A percentile compares a stretch with the other conserved stretches of the same genome.
Conservation (phyloP, 1,140 invertebrate genomes). For the Hylyphantes graminicola region DNA sequence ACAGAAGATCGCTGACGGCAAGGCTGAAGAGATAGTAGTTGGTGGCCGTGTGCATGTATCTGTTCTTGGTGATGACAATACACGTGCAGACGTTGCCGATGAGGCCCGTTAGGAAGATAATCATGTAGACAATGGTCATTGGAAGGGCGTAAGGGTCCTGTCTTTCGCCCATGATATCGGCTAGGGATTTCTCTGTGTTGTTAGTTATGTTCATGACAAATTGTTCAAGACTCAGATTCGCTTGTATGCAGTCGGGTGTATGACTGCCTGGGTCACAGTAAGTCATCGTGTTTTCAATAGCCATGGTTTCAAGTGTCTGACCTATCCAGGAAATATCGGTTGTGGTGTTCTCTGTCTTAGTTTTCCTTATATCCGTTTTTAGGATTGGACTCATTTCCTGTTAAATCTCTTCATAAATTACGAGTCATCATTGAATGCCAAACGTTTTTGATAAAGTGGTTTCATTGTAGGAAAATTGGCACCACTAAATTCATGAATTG, state of each 20-base stretch:
- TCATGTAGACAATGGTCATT: constrained; percentile 70
- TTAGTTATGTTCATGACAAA: not conserved
- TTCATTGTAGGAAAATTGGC: constrained; percentile 8
- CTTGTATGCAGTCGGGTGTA: not conserved
- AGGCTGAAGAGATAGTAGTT: constrained; percentile 95
- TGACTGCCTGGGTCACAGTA: not conserved
- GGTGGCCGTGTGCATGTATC: constrained; percentile 73
- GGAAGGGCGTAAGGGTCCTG: constrained; percentile 64
- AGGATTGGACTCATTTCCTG: constrained; percentile 15
- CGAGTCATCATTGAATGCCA: not conserved
- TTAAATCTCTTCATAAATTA: not conserved
- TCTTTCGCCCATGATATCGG: constrained; percentile 11
- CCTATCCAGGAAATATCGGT: constrained; percentile 18
- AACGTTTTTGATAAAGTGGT: not conserved
- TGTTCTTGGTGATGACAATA: constrained; percentile 73
- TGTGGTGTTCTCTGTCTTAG: not conserved
- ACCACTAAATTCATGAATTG: not conserved
- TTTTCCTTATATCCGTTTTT: not conserved
- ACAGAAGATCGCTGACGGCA: constrained; percentile 90
- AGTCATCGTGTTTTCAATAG: not conserved
- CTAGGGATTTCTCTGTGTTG: not conserved
- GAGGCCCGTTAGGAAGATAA: constrained; percentile 72
- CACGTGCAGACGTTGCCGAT: constrained; percentile 75
- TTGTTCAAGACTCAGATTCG: not conserved
- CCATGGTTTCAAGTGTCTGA: constrained; percentile 22